Percentiles rank a stretch among this genome's conserved stretches.
Evolutionary conservation across 2,888 invertebrate species (phyloP).

Genomic region (Megaustenia siamemsis): DNA sequence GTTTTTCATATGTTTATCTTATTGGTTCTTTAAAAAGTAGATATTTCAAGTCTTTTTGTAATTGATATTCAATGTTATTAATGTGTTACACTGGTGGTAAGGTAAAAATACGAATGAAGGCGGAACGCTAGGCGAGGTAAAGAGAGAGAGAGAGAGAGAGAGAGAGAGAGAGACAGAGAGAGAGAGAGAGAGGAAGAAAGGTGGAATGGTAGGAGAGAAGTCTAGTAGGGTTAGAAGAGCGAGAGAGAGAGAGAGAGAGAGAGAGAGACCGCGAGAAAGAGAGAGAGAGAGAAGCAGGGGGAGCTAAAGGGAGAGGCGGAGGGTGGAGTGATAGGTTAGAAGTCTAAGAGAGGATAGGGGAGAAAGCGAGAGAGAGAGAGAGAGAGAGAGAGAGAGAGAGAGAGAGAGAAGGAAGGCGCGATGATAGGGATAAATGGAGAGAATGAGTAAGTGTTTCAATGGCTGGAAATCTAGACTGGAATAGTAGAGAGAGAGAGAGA

Average conservation of each 20-base stretch:
- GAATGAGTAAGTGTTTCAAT: not conserved
- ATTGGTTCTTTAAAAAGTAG: too few species aligned
- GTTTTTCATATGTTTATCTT: too few species aligned
- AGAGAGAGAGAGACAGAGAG: too few species aligned
- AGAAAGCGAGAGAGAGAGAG: slow-evolving; percentile 38
- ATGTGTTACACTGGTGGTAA: too few species aligned
- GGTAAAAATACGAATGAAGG: too few species aligned
- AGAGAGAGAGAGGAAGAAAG: slow-evolving; percentile 23
- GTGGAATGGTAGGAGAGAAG: too few species aligned
- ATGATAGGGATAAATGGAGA: not conserved
- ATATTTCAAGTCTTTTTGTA: too few species aligned
- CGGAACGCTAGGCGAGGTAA: too few species aligned
- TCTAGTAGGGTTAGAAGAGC: too few species aligned
- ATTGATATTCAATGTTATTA: too few species aligned
- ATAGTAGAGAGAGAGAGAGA: not conserved
- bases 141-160: too few species aligned
- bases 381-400: slow-evolving; percentile 28
- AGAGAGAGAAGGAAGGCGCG: not conserved
- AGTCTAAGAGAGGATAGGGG: not conserved
- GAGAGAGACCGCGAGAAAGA: not conserved
- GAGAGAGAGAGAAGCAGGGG: not conserved
- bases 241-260: not conserved
- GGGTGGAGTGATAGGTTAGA: not conserved
- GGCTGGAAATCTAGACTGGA: not conserved
- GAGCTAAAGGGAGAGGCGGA: not conserved